Percentiles rank a stretch among this genome's conserved stretches.
Evolutionary conservation across 2,113 vertebrate genomes (phyloP).

Genomic region (Melanostigma gelatinosum): DNA sequence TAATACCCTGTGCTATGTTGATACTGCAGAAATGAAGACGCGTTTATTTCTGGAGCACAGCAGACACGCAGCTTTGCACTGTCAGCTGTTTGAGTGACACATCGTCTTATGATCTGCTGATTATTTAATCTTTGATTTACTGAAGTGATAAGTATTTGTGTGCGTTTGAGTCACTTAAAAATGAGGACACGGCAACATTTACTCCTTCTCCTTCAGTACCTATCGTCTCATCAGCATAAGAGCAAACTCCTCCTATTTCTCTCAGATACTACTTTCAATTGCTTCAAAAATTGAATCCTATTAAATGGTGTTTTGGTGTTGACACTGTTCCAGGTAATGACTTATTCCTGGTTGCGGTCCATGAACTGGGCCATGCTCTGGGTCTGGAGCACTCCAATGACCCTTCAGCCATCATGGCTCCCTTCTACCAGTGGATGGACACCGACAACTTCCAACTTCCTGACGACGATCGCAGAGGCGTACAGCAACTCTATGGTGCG

Average conservation of each 20-base stretch:
- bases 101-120: conserved; percentile 33
- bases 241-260: neutral
- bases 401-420: conserved; percentile 93
- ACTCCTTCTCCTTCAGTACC: neutral
- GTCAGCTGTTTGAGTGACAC: conserved; percentile 40
- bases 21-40: conserved; percentile 22
- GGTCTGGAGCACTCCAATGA: conserved; percentile 92
- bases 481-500: conserved; percentile 90
- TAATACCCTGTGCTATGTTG: neutral
- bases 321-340: conserved; percentile 85
- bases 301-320: conserved; percentile 12
- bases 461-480: conserved; percentile 88
- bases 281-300: neutral
- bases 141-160: neutral
- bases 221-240: neutral
- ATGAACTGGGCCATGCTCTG: conserved; percentile 91
- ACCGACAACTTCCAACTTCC: conserved; percentile 89
- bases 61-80: conserved; percentile 7
- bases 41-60: conserved; percentile 36
- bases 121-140: conserved; percentile 24
- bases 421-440: conserved; percentile 97
- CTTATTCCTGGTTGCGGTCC: conserved; percentile 91
- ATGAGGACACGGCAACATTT: conserved; percentile 17
- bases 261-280: neutral
- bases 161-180: conserved; percentile 44